phyloP scores from a whole-genome alignment of 1,140 invertebrate species.

The Odontomachus brunneus region DNA sequence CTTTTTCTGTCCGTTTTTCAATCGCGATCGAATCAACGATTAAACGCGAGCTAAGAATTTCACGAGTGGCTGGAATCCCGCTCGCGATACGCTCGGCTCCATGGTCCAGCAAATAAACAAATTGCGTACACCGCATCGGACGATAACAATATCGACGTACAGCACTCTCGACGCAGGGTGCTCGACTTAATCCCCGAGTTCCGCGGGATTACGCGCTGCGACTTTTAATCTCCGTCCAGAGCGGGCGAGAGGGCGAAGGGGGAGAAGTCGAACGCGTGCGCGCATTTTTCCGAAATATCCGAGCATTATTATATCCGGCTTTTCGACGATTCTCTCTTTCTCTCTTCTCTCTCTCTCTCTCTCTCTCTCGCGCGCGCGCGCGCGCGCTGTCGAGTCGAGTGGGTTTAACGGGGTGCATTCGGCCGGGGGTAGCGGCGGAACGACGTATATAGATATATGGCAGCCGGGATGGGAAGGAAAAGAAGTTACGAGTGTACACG shows the following conservation, averaged over 20 bases:
- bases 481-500: slow-evolving; percentile 67
- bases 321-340: slow-evolving; percentile 64
- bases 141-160: slow-evolving; percentile 48
- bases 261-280: slow-evolving; percentile 40
- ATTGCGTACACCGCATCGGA: slow-evolving; percentile 37
- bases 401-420: slow-evolving; percentile 71
- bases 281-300: slow-evolving; percentile 66
- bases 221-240: slow-evolving; percentile 60
- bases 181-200: slow-evolving; percentile 59
- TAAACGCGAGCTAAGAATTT: slow-evolving; percentile 3
- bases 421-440: slow-evolving; percentile 48
- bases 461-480: slow-evolving; percentile 61
- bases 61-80: not conserved
- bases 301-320: slow-evolving; percentile 75
- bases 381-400: slow-evolving; percentile 63
- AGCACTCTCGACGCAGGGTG: slow-evolving; percentile 24
- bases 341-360: slow-evolving; percentile 13
- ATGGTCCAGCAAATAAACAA: slow-evolving; percentile 26
- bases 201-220: slow-evolving; percentile 38
- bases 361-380: no score
- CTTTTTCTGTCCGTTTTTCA: no score
- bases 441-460: slow-evolving; percentile 52
- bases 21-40: not conserved
- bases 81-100: slow-evolving; percentile 4
- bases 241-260: not conserved